A percentile compares a stretch with the other conserved stretches of the same genome.
Evolutionary conservation across 1,140 invertebrate genomes (phyloP).

Genomic region (Monochamus saltuarius): DNA sequence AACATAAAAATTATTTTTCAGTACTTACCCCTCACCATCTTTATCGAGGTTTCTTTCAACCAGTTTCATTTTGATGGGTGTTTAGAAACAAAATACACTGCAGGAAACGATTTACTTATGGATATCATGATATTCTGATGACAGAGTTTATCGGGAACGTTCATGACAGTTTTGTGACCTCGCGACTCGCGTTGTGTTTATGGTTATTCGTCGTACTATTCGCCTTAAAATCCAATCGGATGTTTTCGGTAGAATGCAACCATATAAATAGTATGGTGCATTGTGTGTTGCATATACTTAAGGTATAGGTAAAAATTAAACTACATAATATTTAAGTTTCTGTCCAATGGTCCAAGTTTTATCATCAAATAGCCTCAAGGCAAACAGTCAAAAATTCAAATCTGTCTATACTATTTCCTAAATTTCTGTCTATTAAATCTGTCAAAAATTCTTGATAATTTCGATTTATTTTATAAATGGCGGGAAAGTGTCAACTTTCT

Average conservation of each 20-base stretch:
- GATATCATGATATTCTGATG: constrained; percentile 5
- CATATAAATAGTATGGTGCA: too few relatives aligned
- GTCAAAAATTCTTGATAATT: too few relatives aligned
- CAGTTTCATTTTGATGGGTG: constrained; percentile 66
- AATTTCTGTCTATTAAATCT: too few relatives aligned
- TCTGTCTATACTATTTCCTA: too few relatives aligned
- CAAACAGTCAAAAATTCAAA: too few relatives aligned
- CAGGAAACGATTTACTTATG: neutral
- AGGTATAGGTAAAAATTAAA: neutral
- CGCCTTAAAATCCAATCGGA: neutral
- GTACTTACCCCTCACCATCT: constrained; percentile 70
- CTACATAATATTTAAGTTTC: neutral
- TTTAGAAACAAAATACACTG: constrained; percentile 4
- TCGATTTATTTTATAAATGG: too few relatives aligned
- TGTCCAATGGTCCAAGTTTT: too few relatives aligned
- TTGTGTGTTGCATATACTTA: neutral
- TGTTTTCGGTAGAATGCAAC: neutral
- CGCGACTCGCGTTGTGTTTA: too few relatives aligned
- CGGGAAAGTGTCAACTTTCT: too few relatives aligned
- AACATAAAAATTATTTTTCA: constrained; percentile 14
- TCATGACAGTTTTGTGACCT: constrained; percentile 3
- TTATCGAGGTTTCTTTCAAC: constrained; percentile 72
- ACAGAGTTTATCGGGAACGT: constrained; percentile 1
- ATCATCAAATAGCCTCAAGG: too few relatives aligned
- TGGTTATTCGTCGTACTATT: neutral